Evolutionary conservation across 2,888 invertebrate genomes (phyloP), one percentile per base, ranked within the genome.

Genomic region (Drosophila mimetica): DNA sequence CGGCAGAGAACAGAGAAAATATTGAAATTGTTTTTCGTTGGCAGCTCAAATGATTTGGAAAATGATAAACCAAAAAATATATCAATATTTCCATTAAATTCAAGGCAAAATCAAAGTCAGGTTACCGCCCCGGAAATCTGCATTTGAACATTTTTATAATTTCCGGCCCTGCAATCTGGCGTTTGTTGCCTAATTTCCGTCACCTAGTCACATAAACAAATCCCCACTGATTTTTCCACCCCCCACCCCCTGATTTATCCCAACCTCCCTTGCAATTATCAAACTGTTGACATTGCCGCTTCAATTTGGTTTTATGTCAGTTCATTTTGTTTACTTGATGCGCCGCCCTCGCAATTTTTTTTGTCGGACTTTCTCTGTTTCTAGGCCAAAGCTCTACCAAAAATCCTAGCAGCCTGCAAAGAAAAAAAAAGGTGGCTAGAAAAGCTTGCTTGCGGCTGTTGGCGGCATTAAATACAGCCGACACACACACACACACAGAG

Each of bases 401-500:
- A 63, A 14, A 6, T 16, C 37, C 16, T 9, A n/a, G 16, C 37
- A 18, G 36, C n/a, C n/a, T n/a, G n/a, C n/a, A n/a, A n/a, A n/a
- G n/a, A n/a, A 37, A 37, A 37, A 36, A 32, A 34, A 32, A 36
- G 5, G 30, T 30, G 30, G 11, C 30, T 41, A 25, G 69, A 70
- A 83, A 73, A 79, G 83, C 73, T 75, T 77, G 69, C 47, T 69
- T 86, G 80, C 52, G 80, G 75, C 83, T 66, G 80, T 79, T 77
- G 84, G 86, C 86, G 87, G 81, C 85, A 81, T 82, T 85, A 87
- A 82, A 87, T 74, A 81, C 82, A 81, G 79, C 77, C 87, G 75
- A 75, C 73, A 55, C 66, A 54, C 65, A 46, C n/a, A n/a, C n/a
- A n/a, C n/a, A n/a, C n/a, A n/a, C n/a, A n/a, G n/a, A n/a, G n/a